These are phyloP conservation scores for Equus przewalskii DNA, from an alignment of 2,113 vertebrate genomes.

Conservation along the genomic window DNA sequence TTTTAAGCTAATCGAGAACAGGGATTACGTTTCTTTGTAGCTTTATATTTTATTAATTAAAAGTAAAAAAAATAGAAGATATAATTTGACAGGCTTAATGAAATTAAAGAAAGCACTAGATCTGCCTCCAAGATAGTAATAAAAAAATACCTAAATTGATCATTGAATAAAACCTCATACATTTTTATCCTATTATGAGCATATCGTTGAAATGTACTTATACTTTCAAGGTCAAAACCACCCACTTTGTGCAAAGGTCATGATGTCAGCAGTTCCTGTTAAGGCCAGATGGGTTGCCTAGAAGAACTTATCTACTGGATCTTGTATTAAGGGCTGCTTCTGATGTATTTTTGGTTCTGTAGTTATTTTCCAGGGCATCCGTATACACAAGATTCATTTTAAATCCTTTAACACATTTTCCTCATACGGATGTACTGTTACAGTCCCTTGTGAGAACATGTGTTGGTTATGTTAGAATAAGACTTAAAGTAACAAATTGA, in stretches of 20 bases:
- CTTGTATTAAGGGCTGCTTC: slow-evolving; percentile 5
- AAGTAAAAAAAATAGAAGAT: slow-evolving; percentile 48
- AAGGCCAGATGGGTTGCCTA: slow-evolving; percentile 25
- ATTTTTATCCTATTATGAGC: slow-evolving; percentile 67
- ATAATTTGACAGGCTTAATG: slow-evolving; percentile 67
- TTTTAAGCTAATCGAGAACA: slow-evolving; percentile 75
- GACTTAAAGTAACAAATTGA: slow-evolving; percentile 71
- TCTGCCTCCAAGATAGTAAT: slow-evolving; percentile 60
- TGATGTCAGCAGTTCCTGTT: background rate
- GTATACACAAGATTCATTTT: slow-evolving; percentile 62
- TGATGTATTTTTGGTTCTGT: slow-evolving; percentile 23
- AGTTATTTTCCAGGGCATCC: slow-evolving; percentile 62
- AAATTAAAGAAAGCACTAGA: slow-evolving; percentile 68
- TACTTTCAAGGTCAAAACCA: slow-evolving; percentile 69
- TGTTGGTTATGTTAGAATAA: slow-evolving; percentile 70
- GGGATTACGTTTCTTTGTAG: slow-evolving; percentile 8
- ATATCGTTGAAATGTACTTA: slow-evolving; percentile 56
- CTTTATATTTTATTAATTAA: slow-evolving; percentile 60
- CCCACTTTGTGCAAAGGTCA: slow-evolving; percentile 62
- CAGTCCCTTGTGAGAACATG: slow-evolving; percentile 74
- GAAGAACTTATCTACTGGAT: slow-evolving; percentile 7
- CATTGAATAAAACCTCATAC: slow-evolving; percentile 65
- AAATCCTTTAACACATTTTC: slow-evolving; percentile 75
- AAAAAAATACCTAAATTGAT: slow-evolving; percentile 67
- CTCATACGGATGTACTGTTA: slow-evolving; percentile 61